Evolutionary conservation across 2,797 vertebrate species (phyloP).

Genomic region (Erpetoichthys calabaricus): DNA sequence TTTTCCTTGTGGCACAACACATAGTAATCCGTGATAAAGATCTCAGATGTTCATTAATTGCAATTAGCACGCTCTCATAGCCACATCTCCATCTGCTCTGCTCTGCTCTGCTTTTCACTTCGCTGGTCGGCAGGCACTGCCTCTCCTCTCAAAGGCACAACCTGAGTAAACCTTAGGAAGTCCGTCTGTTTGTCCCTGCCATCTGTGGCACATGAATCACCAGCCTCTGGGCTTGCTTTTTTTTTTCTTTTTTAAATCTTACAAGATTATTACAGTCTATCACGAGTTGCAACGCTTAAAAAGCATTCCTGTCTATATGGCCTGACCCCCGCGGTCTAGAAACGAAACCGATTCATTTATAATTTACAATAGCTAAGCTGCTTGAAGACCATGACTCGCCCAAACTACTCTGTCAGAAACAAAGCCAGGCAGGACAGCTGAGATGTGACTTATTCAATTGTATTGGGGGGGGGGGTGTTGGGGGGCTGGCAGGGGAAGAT

Average conservation of each 20-base stretch:
- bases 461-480: slow-evolving; percentile 3
- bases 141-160: slow-evolving; percentile 13
- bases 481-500: neutral
- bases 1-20: too few relatives aligned
- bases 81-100: slow-evolving; percentile 21
- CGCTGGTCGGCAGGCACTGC: slow-evolving; percentile 9
- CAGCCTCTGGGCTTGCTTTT: slow-evolving; percentile 14
- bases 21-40: neutral
- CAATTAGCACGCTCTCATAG: neutral
- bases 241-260: too few relatives aligned
- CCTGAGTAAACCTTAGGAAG: neutral
- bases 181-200: slow-evolving; percentile 4
- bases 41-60: slow-evolving; percentile 4
- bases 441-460: neutral
- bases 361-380: slow-evolving; percentile 32
- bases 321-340: slow-evolving; percentile 12
- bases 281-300: neutral
- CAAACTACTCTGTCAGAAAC: slow-evolving; percentile 21
- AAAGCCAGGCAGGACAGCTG: slow-evolving; percentile 27
- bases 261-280: neutral
- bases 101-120: accelerated
- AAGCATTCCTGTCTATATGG: slow-evolving; percentile 3
- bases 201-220: slow-evolving; percentile 16
- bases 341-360: slow-evolving; percentile 26
- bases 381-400: slow-evolving; percentile 17